phyloP scores from a whole-genome alignment of 1,140 invertebrate genomes.

The Aporrectodea caliginosa region DNA sequence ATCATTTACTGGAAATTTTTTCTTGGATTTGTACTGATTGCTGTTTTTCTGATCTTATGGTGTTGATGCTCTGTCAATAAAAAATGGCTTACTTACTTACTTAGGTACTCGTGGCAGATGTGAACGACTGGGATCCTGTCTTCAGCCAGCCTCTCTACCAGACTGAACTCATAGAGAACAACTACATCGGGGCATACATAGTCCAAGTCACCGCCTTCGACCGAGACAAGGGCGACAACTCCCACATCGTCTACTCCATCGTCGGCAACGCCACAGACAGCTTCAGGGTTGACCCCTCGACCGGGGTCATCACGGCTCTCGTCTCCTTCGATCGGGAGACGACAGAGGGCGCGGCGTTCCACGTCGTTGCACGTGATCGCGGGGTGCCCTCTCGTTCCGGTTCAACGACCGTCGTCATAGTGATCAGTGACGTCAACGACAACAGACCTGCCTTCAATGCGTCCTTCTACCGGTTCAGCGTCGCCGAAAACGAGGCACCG shows the following conservation, averaged over 20 bases:
- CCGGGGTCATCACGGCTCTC: slow-evolving; percentile 80
- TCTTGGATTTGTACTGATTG: too few species aligned
- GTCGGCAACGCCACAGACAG: slow-evolving; percentile 43
- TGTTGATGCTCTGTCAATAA: too few species aligned
- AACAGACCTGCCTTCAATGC: background rate
- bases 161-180: slow-evolving; percentile 51
- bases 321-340: slow-evolving; percentile 77
- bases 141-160: slow-evolving; percentile 78
- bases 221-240: slow-evolving; percentile 47
- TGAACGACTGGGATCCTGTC: slow-evolving; percentile 86
- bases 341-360: slow-evolving; percentile 10
- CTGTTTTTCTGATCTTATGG: too few species aligned
- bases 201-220: slow-evolving; percentile 41
- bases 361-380: background rate
- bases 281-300: slow-evolving; percentile 82
- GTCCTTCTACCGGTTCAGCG: slow-evolving; percentile 18
- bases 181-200: slow-evolving; percentile 23
- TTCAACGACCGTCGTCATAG: background rate
- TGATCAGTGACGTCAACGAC: slow-evolving; percentile 19
- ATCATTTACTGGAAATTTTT: too few species aligned
- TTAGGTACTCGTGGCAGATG: slow-evolving; percentile 83
- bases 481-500: slow-evolving; percentile 21
- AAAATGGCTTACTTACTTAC: slow-evolving; percentile 82
- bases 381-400: background rate
- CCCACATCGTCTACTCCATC: slow-evolving; percentile 56